These are phyloP conservation scores for Apus apus DNA, from an alignment of 2,113 vertebrate species.

Conservation along the genomic window DNA sequence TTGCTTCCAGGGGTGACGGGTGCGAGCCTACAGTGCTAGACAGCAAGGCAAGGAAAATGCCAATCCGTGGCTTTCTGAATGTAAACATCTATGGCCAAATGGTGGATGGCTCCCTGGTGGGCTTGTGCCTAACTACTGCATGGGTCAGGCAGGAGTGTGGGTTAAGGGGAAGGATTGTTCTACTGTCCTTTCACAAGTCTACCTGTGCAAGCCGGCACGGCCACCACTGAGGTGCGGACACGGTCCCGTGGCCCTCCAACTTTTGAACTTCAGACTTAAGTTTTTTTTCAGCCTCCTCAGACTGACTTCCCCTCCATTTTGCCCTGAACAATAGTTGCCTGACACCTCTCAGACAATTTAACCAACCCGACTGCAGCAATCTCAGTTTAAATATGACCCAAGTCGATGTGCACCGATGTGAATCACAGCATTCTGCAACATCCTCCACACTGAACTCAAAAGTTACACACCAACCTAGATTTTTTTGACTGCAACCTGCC, in stretches of 20 bases:
- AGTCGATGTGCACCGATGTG: not conserved
- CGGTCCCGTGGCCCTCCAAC: not conserved
- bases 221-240: rapidly evolving
- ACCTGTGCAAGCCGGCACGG: not conserved
- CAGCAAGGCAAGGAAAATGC: not conserved
- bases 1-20: not conserved
- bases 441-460: constrained; percentile 33
- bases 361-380: constrained; percentile 48
- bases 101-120: rapidly evolving
- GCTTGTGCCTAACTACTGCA: not conserved
- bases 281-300: constrained; percentile 36
- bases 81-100: not conserved
- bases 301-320: constrained; percentile 3
- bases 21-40: not conserved
- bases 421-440: not conserved
- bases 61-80: not conserved
- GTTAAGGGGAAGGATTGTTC: not conserved
- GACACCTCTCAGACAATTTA: constrained; percentile 2
- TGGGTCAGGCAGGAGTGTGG: not conserved
- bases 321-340: not conserved
- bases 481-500: constrained; percentile 63
- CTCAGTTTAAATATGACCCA: constrained; percentile 11
- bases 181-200: not conserved
- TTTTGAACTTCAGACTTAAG: not conserved
- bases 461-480: constrained; percentile 59